Evolutionary conservation across 2,113 vertebrate species (phyloP), one percentile per base, ranked within the genome.

Genomic region (Callopanchax toddi): DNA sequence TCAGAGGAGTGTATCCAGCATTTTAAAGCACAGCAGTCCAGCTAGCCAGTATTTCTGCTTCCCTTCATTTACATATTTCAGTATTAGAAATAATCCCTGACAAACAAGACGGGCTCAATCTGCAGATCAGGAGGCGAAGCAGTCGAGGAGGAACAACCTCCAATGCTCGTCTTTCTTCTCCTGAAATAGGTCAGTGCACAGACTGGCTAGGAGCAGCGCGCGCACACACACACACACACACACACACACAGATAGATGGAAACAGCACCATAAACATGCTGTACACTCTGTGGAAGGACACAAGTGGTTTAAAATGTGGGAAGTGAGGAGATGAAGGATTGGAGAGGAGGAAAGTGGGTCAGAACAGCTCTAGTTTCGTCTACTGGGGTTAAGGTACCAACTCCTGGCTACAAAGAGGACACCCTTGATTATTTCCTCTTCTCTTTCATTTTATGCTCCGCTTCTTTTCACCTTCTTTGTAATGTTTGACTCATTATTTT

Each of bases 131-230:
- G 67, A 49, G 39, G 48, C 16, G 60, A 25, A 49, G 25, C 34
- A 40, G 52, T 20, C 71, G 16, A 32, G 15, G 32, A 55, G 44
- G 40, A 55, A 59, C 39, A 16, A n/a, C n/a, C n/a, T n/a, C n/a
- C n/a, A n/a, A n/a, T n/a, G 34, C 15, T 20, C 22, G 18, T 50
- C 63, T 26, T 64, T 49, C 22, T 57, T 57, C 56, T 53, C 20
- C 76, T 72, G 66, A 89, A 80, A 63, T 79, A 87, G 88, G 82
- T 55, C 75, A 84, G 40, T 0, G 29, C 22, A 68, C 51, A 44
- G 56, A 37, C 49, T 17, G 63, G 74, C 58, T 25, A 34, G 22
- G 45, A 58, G 54, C 32, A 58, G 58, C 43, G 56, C 40, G 42
- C 56, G n/a, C n/a, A n/a, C n/a, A n/a, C n/a, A n/a, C n/a, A n/a